Conservation (phyloP, 2,113 vertebrate species). For the Ciconia stormi region DNA sequence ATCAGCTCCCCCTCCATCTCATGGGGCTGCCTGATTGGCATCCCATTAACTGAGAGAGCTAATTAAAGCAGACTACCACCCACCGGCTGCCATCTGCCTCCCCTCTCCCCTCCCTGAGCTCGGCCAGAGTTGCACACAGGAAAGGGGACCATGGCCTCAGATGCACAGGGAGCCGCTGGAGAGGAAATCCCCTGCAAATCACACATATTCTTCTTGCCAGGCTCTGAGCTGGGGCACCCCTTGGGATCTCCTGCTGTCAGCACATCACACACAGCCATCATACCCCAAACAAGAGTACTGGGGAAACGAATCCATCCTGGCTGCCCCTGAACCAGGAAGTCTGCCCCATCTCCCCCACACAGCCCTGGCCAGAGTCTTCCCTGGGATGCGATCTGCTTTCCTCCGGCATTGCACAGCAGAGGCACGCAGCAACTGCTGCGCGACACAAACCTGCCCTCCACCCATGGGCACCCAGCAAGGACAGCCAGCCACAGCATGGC, state of each 20-base stretch:
- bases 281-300: not conserved
- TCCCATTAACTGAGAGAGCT: slow-evolving; percentile 36
- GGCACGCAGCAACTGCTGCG: not conserved
- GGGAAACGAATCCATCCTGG: not conserved
- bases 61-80: slow-evolving; percentile 57
- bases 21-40: slow-evolving; percentile 25
- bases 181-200: not conserved
- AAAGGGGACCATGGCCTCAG: not conserved
- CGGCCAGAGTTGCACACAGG: not conserved
- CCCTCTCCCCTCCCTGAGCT: not conserved
- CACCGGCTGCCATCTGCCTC: slow-evolving; percentile 40
- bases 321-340: not conserved
- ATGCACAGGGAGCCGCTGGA: not conserved
- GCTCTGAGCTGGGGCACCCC: not conserved
- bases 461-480: not conserved
- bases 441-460: not conserved
- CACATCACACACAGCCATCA: not conserved
- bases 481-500: not conserved
- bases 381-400: not conserved
- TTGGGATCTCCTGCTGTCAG: not conserved
- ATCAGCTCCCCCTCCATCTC: not conserved
- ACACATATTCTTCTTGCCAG: not conserved
- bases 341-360: not conserved
- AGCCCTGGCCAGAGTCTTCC: not conserved
- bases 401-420: not conserved